Percentiles rank a stretch among this genome's conserved stretches.
Conservation (phyloP, 2,113 vertebrate genomes). For the Melanostigma gelatinosum region DNA sequence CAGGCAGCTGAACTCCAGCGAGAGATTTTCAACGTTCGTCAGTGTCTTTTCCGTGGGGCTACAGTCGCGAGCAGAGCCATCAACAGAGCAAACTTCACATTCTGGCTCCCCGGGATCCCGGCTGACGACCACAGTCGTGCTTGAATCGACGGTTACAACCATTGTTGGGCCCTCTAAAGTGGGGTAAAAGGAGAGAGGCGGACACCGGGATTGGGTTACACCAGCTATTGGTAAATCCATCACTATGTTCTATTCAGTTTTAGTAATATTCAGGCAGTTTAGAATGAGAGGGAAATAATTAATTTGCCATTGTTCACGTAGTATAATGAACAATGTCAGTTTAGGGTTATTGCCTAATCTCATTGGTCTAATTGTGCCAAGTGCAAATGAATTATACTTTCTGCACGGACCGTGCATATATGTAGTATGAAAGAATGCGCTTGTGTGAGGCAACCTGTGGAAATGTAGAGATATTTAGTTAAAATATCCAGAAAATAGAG, state of each 20-base stretch:
- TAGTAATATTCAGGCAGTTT: not conserved
- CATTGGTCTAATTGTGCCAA: too few species aligned
- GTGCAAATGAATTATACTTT: too few species aligned
- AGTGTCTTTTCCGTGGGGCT: constrained; percentile 21
- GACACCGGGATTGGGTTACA: not conserved
- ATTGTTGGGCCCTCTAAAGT: constrained; percentile 59
- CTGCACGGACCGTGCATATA: too few species aligned
- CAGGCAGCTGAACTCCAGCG: constrained; percentile 76
- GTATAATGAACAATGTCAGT: too few species aligned
- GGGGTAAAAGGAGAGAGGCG: not conserved
- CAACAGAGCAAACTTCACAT: constrained; percentile 74
- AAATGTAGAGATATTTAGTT: not conserved
- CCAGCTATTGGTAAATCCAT: not conserved
- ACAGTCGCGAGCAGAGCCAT: constrained; percentile 56
- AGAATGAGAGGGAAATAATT: not conserved
- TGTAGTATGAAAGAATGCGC: not conserved
- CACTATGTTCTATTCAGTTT: not conserved
- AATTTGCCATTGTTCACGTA: too few species aligned
- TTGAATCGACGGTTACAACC: constrained; percentile 55
- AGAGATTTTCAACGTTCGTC: not conserved
- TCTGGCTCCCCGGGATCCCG: constrained; percentile 27
- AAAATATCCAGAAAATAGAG: not conserved
- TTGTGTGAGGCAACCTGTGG: not conserved
- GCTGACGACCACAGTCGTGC: constrained; percentile 60
- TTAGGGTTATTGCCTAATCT: too few species aligned